Conservation (phyloP, 2,888 invertebrate species). For the Drymonia ruficornis region DNA sequence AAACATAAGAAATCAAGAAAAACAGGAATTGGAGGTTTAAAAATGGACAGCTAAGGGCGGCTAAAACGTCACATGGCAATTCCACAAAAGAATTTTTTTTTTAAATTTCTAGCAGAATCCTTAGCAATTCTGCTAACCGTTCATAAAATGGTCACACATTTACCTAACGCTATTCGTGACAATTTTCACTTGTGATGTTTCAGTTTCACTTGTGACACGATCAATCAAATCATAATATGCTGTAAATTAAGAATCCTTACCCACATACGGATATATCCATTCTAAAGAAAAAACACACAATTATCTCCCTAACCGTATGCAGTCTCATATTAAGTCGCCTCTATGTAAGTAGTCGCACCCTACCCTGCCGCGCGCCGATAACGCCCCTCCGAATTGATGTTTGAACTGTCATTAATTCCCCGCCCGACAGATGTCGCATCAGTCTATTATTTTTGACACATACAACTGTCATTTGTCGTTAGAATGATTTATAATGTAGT, state of each 20-base stretch:
- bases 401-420: slow-evolving; percentile 82
- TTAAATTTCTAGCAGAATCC: too few species aligned
- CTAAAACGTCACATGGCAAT: too few species aligned
- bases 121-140: too few species aligned
- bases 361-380: slow-evolving; percentile 67
- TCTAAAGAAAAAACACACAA: slow-evolving; percentile 46
- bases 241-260: not conserved
- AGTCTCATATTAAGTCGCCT: slow-evolving; percentile 37
- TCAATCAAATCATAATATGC: too few species aligned
- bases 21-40: too few species aligned
- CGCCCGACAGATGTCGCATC: slow-evolving; percentile 75
- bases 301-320: slow-evolving; percentile 55
- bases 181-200: too few species aligned
- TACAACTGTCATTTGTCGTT: slow-evolving; percentile 74
- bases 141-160: too few species aligned
- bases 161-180: too few species aligned
- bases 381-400: slow-evolving; percentile 77
- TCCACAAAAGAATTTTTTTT: too few species aligned
- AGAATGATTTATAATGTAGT: slow-evolving; percentile 62
- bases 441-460: slow-evolving; percentile 82
- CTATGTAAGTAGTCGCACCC: slow-evolving; percentile 60
- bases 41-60: too few species aligned
- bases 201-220: too few species aligned
- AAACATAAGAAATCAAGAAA: too few species aligned
- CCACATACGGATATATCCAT: slow-evolving; percentile 8